A percentile compares a stretch with the other conserved stretches of the same genome.
Conservation (phyloP, 2,888 invertebrate genomes). For the Thecophora atra region DNA sequence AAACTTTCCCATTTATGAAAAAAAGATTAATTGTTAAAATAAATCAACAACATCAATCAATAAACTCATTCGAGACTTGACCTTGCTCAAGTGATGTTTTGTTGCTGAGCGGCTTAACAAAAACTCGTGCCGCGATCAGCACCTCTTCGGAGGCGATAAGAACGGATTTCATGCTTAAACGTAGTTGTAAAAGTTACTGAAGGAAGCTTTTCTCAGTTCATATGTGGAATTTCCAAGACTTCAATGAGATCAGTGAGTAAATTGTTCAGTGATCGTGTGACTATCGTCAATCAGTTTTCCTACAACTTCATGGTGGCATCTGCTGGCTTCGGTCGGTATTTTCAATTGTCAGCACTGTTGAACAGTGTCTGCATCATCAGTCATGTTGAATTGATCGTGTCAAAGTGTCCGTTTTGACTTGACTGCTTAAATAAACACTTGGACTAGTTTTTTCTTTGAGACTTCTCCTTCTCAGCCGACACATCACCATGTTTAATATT, state of each 20-base stretch:
- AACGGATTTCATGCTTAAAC: too few relatives aligned
- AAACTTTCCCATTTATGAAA: too few relatives aligned
- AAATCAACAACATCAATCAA: constrained; percentile 6
- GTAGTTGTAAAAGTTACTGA: not conserved
- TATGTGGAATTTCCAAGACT: too few relatives aligned
- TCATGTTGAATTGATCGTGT: not conserved
- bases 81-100: constrained; percentile 14
- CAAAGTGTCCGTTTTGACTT: not conserved
- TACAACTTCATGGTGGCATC: too few relatives aligned
- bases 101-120: not conserved
- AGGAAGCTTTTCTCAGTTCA: not conserved
- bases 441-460: not conserved
- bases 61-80: constrained; percentile 12
- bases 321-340: too few relatives aligned
- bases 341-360: too few relatives aligned
- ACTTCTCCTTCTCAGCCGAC: not conserved
- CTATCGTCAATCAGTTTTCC: too few relatives aligned
- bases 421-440: not conserved
- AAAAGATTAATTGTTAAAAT: not conserved
- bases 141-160: too few relatives aligned
- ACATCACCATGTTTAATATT: not conserved
- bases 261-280: too few relatives aligned
- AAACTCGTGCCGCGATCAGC: not conserved
- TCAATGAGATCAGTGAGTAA: not conserved
- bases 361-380: too few relatives aligned